Base-by-base conservation (phyloP, 53 echinoderm and acorn worm genomes). In the Arbacia lixula region DNA sequence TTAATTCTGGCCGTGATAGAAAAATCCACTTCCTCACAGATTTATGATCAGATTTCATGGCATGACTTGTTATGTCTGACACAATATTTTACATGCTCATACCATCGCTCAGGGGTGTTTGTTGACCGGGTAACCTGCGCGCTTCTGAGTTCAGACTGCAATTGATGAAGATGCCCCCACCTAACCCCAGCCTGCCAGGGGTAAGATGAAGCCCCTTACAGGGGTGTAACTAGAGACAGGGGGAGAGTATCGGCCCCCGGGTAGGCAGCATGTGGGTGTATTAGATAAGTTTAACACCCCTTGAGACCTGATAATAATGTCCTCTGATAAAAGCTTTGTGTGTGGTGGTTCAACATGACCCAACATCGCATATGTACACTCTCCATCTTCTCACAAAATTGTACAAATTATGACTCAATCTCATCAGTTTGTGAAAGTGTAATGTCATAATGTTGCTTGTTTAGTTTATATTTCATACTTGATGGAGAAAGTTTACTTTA, bases 201-300 rank as follows among this genome's bases (percentile, higher is more conserved):
- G 69, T 69, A 69, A 69, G 26, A 69, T 41, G 69, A 69, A 69
- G n/a, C 42, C 69, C 41, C 69, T 69, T 69, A 42, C 41, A 69
- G 69, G 42, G 40, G 43, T 69, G 69, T 69, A 69, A 69, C 28
- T 16, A 24, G 69, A 69, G 69, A 41, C 26, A 39, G 69, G 25
- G 67, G 24, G 42, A 14, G 46, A 69, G 43, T 41, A 41, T 43
- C 42, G 26, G 40, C 69, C 69, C 42, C 28, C 27, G 67, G 69
- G 69, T 43, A 69, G 69, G 41, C 69, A 69, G 27, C 69, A 69
- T 69, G 69, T 69, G 69, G 69, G 69, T 43, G 43, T 69, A 69
- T 69, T 69, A 69, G 69, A 69, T 69, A 69, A 69, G 40, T 42
- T 69, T 69, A 42, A 69, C 69, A 69, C 69, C 69, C 66, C 69